Evolutionary conservation across 2,888 invertebrate species (phyloP).

Genomic region (Ennomos quercinarius): DNA sequence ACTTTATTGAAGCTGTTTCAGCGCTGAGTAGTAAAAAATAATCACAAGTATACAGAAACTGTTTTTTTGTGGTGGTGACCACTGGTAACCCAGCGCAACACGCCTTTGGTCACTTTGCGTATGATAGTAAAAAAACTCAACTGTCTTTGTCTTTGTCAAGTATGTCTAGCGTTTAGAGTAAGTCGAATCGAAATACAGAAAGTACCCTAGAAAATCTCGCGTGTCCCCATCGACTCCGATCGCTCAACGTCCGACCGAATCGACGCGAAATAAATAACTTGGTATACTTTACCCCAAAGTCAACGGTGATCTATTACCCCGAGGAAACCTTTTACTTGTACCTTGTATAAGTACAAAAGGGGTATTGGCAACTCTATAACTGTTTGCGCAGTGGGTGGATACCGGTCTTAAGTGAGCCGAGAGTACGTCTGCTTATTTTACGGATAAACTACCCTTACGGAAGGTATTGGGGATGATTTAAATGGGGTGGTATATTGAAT

Average conservation of each 20-base stretch:
- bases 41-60: too few relatives aligned
- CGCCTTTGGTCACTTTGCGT: too few relatives aligned
- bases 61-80: too few relatives aligned
- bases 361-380: constrained; percentile 34
- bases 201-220: constrained; percentile 14
- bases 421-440: constrained; percentile 18
- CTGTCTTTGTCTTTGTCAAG: neutral
- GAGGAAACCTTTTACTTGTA: constrained; percentile 42
- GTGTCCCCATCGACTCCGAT: constrained; percentile 31
- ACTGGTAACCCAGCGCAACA: too few relatives aligned
- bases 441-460: constrained; percentile 16
- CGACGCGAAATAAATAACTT: constrained; percentile 47
- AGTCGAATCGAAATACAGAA: constrained; percentile 14
- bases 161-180: constrained; percentile 3
- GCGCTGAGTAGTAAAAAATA: too few relatives aligned
- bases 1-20: too few relatives aligned
- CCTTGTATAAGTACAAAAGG: constrained; percentile 36
- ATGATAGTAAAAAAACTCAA: too few relatives aligned
- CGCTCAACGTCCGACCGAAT: constrained; percentile 43
- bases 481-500: too few relatives aligned
- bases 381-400: constrained; percentile 20
- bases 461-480: too few relatives aligned
- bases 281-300: constrained; percentile 48
- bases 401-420: constrained; percentile 22
- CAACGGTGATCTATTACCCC: constrained; percentile 48